Percentiles rank a stretch among this genome's conserved stretches.
Conservation (phyloP, 2,113 vertebrate species). For the Datnioides undecimradiatus region DNA sequence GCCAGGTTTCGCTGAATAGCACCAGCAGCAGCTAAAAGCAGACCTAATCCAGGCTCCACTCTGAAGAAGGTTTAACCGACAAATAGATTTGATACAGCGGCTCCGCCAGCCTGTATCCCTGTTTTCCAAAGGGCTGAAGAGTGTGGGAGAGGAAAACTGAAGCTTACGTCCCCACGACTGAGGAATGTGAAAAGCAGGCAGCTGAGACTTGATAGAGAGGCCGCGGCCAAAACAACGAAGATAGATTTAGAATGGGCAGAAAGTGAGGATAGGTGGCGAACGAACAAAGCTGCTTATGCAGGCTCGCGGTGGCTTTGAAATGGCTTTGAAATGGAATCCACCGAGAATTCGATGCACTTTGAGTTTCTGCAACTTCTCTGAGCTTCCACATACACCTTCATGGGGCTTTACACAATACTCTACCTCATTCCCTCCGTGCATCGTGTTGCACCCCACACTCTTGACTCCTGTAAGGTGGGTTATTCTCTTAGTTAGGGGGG, state of each 20-base stretch:
- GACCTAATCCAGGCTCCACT: slow-evolving; percentile 55
- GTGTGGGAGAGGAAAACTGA: slow-evolving; percentile 66
- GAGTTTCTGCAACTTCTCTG: slow-evolving; percentile 31
- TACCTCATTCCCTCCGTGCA: neutral
- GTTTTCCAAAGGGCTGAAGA: slow-evolving; percentile 51
- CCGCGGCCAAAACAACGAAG: slow-evolving; percentile 48
- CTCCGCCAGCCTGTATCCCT: slow-evolving; percentile 37
- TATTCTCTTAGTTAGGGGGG: slow-evolving; percentile 8
- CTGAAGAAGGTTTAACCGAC: slow-evolving; percentile 56
- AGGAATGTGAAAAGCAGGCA: slow-evolving; percentile 62
- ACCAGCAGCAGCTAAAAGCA: slow-evolving; percentile 40
- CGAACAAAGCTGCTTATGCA: slow-evolving; percentile 64
- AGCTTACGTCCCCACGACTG: slow-evolving; percentile 54
- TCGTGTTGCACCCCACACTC: slow-evolving; percentile 10
- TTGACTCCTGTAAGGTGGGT: slow-evolving; percentile 27
- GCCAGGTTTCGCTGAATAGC: slow-evolving; percentile 39
- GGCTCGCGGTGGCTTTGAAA: slow-evolving; percentile 37
- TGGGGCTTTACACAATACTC: slow-evolving; percentile 20
- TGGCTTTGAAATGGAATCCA: slow-evolving; percentile 45
- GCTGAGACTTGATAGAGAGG: slow-evolving; percentile 51
- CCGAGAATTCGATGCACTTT: slow-evolving; percentile 38
- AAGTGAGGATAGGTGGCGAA: slow-evolving; percentile 54
- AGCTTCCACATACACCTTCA: slow-evolving; percentile 38
- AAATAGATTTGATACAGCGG: slow-evolving; percentile 68
- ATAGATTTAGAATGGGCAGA: slow-evolving; percentile 52